These are phyloP conservation scores for Drosophila anomalipes DNA, from an alignment of 2,888 invertebrate species.

Conservation along the genomic window DNA sequence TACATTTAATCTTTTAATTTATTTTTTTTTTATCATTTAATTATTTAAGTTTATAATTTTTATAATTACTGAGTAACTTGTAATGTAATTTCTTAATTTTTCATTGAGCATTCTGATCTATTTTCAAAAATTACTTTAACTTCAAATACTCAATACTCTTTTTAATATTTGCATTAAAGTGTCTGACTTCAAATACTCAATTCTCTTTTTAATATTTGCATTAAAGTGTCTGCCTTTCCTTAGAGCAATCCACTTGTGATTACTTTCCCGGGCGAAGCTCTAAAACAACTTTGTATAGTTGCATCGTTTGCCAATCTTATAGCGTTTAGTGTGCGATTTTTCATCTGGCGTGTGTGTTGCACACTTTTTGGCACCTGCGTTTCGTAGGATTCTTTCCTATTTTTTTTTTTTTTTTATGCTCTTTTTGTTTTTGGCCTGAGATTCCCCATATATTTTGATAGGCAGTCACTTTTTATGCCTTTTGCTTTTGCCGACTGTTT, in stretches of 20 bases:
- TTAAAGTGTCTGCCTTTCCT: neutral
- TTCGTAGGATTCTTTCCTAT: constrained; percentile 19
- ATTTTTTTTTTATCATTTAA: neutral
- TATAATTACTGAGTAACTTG: neutral
- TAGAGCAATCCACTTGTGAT: neutral
- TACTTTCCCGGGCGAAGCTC: neutral
- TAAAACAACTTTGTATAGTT: constrained; percentile 24
- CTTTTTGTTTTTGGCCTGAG: constrained; percentile 31
- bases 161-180: neutral
- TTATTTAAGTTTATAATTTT: neutral
- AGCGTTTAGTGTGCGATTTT: constrained; percentile 75
- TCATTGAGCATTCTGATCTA: neutral
- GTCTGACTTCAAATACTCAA: neutral
- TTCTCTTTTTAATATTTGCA: neutral
- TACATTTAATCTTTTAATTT: neutral
- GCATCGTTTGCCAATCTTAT: constrained; percentile 63
- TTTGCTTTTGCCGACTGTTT: constrained; percentile 62
- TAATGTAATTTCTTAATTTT: neutral
- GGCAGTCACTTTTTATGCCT: constrained; percentile 76
- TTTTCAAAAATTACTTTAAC: neutral
- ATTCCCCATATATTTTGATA: constrained; percentile 73
- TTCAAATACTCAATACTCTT: neutral
- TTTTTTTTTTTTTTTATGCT: constrained; percentile 25
- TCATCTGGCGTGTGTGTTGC: constrained; percentile 60
- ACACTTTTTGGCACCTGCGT: constrained; percentile 73